Base-by-base conservation (phyloP, 2,113 vertebrate species). In the Trematomus loennbergii region DNA sequence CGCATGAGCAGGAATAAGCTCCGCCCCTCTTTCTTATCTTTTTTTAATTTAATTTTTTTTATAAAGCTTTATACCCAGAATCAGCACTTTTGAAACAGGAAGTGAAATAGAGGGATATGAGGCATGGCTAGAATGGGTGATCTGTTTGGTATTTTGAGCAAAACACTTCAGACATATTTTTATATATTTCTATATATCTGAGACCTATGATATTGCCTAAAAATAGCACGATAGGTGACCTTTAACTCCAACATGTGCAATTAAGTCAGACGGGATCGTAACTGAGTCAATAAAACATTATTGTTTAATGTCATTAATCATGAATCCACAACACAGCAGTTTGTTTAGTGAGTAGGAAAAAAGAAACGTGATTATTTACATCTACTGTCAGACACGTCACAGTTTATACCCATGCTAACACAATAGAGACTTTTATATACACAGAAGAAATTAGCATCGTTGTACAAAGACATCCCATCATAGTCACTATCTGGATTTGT, bases 321-420 rank as follows among this genome's bases (percentile, higher is more conserved):
- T 96, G 95, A 97, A 96, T 97, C 90, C 96, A 97, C 96, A 95
- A 96, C 95, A 98, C 96, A 96, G 96, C 95, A 95, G 95, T 96
- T 90, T 93, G 95, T 95, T 91, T 93, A 94, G 94, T 96, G 95
- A 95, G 94, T 93, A 93, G 95, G 93, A 92, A 93, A 94, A 91
- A 92, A 29, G 25, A 29, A 93, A 88, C 77, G 78, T 83, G 85
- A 93, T 86, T 97, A 97, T 98, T 96, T 97, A 97, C 97, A 98
- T 95, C 95, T 97, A 96, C 96, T 94, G 95, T 95, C 95, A 1
- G 52, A 70, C 96, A 97, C 96, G 93, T 95, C 95, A 96, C 95
- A 95, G 94, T 94, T 94, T 94, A 82, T 36, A 96, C 91, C 93
- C 97, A 98, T 97, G 97, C 97, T 96, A 96, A 95, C 96, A 97